These are phyloP conservation scores for Uromys caudimaculatus DNA, from an alignment of 2,797 vertebrate genomes.

Conservation along the genomic window DNA sequence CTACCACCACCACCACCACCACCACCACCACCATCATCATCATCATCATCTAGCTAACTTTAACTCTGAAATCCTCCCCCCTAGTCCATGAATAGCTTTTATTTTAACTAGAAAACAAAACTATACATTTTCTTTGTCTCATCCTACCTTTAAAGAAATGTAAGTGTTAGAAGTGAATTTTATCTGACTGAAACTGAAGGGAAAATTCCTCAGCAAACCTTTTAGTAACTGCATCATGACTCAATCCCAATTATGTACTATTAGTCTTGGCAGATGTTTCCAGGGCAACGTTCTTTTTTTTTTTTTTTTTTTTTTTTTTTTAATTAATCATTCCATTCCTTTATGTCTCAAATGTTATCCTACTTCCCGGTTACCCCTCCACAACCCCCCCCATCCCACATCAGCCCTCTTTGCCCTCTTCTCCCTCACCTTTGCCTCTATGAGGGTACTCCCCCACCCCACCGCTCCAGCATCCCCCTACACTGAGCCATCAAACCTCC, in stretches of 20 bases:
- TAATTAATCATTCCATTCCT: too few species aligned
- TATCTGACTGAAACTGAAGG: background rate
- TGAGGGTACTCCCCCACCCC: too few species aligned
- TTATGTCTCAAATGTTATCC: too few species aligned
- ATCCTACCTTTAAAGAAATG: slow-evolving; percentile 5
- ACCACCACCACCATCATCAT: background rate
- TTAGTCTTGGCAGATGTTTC: slow-evolving; percentile 13
- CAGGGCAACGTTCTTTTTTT: background rate
- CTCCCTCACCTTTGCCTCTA: too few species aligned
- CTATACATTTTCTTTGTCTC: background rate
- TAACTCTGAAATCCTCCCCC: background rate
- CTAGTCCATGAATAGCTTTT: slow-evolving; percentile 15
- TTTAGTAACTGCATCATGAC: background rate
- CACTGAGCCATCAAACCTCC: too few species aligned
- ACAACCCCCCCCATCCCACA: too few species aligned
- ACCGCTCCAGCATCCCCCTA: too few species aligned
- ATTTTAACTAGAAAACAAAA: slow-evolving; percentile 23
- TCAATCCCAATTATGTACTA: background rate
- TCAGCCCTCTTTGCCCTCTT: too few species aligned
- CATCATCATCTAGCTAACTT: background rate
- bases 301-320: background rate
- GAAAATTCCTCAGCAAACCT: slow-evolving; percentile 27
- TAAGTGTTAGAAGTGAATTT: background rate
- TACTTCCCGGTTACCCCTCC: too few species aligned
- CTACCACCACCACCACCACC: background rate